Evolutionary conservation across 37 sponge, comb jelly and placozoan species (phyloP).

Genomic region (Beroe ovata): DNA sequence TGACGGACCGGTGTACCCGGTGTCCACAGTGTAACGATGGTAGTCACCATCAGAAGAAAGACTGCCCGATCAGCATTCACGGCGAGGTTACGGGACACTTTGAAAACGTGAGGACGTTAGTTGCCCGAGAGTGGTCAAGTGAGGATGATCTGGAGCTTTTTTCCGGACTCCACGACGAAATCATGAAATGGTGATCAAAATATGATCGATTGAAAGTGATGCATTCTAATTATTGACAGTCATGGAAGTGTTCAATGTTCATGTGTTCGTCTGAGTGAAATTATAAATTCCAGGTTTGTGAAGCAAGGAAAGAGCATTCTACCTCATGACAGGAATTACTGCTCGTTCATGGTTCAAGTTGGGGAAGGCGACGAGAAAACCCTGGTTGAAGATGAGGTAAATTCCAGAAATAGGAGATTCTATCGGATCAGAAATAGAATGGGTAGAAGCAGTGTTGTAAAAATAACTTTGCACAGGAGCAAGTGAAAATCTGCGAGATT

Average conservation of each 20-base stretch:
- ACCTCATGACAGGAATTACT: conserved; percentile 19
- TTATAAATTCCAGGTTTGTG: conserved; percentile 34
- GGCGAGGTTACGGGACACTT: conserved; percentile 10
- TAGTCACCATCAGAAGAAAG: neutral
- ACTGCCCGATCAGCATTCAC: neutral
- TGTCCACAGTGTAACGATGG: neutral
- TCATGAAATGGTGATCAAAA: conserved; percentile 27
- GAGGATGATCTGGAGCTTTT: neutral
- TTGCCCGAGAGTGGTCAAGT: neutral
- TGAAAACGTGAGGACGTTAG: neutral
- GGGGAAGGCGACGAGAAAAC: neutral
- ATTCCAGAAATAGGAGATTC: too few relatives aligned
- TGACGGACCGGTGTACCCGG: neutral
- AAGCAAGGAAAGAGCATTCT: conserved; percentile 28
- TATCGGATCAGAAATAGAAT: too few relatives aligned
- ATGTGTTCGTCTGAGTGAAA: too few relatives aligned
- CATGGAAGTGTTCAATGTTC: too few relatives aligned
- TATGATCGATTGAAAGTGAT: too few relatives aligned
- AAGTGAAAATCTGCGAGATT: conserved; percentile 17
- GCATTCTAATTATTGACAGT: too few relatives aligned
- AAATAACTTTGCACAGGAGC: neutral
- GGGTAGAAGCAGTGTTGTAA: too few relatives aligned
- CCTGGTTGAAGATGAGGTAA: neutral
- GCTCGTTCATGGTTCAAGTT: conserved; percentile 7
- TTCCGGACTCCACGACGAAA: conserved; percentile 2